These are phyloP conservation scores for Anisognathus igniventris DNA, from an alignment of 2,797 vertebrate species.

Conservation along the genomic window DNA sequence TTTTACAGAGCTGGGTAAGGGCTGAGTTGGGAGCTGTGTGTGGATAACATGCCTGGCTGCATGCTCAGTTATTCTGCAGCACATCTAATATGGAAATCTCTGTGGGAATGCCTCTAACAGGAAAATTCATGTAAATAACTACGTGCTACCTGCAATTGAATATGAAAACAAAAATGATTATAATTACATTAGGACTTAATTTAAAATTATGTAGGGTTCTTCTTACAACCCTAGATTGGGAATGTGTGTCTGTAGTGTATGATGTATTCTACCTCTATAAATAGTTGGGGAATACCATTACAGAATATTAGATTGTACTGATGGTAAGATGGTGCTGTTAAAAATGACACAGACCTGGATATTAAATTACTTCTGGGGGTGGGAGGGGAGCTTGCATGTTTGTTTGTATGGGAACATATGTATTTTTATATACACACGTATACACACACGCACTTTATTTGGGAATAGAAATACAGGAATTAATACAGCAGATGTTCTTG, in stretches of 20 bases:
- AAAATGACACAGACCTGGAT: conserved; percentile 45
- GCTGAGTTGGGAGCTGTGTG: neutral
- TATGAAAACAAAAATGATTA: conserved; percentile 15
- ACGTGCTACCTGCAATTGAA: conserved; percentile 35
- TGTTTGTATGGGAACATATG: neutral
- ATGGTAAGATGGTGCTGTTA: conserved; percentile 34
- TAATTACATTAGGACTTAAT: conserved; percentile 5
- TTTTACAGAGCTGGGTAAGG: neutral
- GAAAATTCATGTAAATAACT: conserved; percentile 39
- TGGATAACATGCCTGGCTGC: neutral
- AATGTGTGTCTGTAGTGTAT: conserved; percentile 6
- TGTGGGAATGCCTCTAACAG: conserved; percentile 45
- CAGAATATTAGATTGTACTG: conserved; percentile 61
- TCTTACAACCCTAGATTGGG: neutral
- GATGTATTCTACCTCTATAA: conserved; percentile 57
- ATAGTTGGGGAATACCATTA: conserved; percentile 69
- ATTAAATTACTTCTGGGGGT: conserved; percentile 24
- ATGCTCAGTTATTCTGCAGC: neutral
- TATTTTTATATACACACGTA: neutral
- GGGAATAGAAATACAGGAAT: neutral
- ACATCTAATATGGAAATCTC: conserved; percentile 25
- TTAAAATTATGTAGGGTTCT: conserved; percentile 4
- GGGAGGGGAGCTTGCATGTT: neutral
- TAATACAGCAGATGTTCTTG: neutral
- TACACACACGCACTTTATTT: neutral